phyloP scores from a whole-genome alignment of 1,140 invertebrate species.

The Ceratitis capitata region DNA sequence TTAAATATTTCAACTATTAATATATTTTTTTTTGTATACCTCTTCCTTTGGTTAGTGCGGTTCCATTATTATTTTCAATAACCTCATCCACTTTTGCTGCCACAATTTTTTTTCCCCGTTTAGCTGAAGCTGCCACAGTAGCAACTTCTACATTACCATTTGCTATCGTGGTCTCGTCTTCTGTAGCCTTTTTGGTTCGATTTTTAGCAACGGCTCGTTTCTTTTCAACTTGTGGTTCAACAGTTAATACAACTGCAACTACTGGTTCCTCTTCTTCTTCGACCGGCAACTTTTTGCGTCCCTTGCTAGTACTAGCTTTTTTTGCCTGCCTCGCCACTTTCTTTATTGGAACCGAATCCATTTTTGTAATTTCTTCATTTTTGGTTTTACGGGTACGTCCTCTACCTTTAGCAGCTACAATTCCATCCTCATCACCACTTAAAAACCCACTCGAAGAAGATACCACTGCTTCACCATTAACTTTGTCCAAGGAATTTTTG shows the following conservation, averaged over 20 bases:
- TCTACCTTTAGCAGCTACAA: not conserved
- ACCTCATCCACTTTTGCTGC: not conserved
- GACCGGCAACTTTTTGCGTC: conserved; percentile 34
- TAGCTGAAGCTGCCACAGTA: not conserved
- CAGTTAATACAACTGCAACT: not conserved
- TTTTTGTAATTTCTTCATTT: not conserved
- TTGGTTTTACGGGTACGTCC: not conserved
- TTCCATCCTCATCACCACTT: not conserved
- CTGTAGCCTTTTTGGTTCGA: not conserved
- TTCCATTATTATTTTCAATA: not conserved
- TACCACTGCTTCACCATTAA: not conserved
- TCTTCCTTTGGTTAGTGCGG: not conserved
- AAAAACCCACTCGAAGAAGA: conserved; percentile 6
- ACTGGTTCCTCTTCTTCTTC: conserved; percentile 20
- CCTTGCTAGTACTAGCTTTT: not conserved
- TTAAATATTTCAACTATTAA: not conserved
- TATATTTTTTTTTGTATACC: not conserved
- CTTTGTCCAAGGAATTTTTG: not conserved
- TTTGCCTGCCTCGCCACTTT: not conserved
- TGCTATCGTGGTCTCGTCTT: not conserved
- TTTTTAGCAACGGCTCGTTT: not conserved
- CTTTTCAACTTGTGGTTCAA: not conserved
- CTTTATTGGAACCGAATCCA: not conserved
- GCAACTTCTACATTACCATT: not conserved
- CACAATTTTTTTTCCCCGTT: not conserved